Base-by-base conservation (phyloP, 2,113 vertebrate genomes). In the Muscicapa adusta region DNA sequence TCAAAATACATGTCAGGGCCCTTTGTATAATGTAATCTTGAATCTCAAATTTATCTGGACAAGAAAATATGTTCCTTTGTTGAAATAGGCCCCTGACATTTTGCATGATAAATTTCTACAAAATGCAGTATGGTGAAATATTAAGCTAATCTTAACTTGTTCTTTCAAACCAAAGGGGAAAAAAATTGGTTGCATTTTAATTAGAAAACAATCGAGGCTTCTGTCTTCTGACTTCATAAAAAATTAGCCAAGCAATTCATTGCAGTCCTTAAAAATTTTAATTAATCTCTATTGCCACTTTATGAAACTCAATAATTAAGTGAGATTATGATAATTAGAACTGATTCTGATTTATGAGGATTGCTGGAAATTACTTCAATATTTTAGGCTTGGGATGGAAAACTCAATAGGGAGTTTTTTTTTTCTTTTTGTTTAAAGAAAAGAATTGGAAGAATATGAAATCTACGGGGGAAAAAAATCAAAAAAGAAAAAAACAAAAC, bases 321-420 rank as follows among this genome's bases (percentile, higher is more conserved):
- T 31, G 12, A 5, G 6, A 53, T 58, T 12, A 26, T 48, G 48
- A 50, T 50, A 62, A 79, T 62, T 57, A 83, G 85, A 70, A 43
- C 1, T 20, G 20, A 58, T 77, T 66, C 8, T 51, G 4, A 73
- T 66, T 88, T 43, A 62, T 66, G 33, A 70, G 23, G 8, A 25
- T 31, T 47, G 2, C 36, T 57, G 57, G 43, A 85, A 72, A 72
- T 7, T n/a, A 40, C 83, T 88, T 73, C 8, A 47, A 2, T 47
- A 65, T 34, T 85, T 57, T 53, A 76, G 25, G 22, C 23, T 68
- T 50, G 58, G 14, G 3, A 57, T 70, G 12, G 60, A 74, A 83
- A 70, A 6, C 2, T 80, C 47, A 63, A 40, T 6, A 28, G 4
- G 0, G 0, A 38, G 2, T 7, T 19, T 31, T 84, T 19, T 31